Evolutionary conservation across 2,113 vertebrate species (phyloP), one percentile per base, ranked within the genome.

Genomic region (Aptenodytes patagonicus): DNA sequence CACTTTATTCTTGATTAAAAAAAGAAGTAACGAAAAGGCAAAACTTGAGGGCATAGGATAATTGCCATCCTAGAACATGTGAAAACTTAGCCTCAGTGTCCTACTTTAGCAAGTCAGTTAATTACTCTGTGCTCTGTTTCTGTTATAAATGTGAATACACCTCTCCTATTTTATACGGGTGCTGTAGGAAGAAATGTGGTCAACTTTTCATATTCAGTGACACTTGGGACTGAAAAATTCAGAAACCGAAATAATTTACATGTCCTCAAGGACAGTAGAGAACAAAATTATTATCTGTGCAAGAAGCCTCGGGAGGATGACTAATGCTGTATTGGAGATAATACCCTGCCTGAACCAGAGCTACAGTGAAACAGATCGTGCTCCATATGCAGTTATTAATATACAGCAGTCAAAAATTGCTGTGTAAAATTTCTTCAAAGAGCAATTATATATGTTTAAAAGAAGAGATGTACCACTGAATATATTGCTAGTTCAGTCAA

Each of bases 101-200:
- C 94, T 97, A 92, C 94, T 96, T 96, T 72, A 90, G 86, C 64
- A 91, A 87, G 64, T 75, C 77, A 87, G 65, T 89, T 93, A 96
- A 95, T 94, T 93, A 93, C 57, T 87, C 26, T 52, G 66, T 75
- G 89, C 72, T 93, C 79, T 78, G 55, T 78, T 95, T 95, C 80
- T 20, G 72, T 68, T 87, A 54, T 68, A 93, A 90, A 75, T 64
- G 92, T 17, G 0, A 90, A 84, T 87, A 61, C 40, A 61, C 69
- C 69, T 92, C 73, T 81, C 18, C 60, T 77, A 7, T 70, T 94
- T 81, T 34, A 65, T 52, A 7, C 28, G 31, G 57, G 32, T 64
- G 31, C 55, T 7, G 7, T 44, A 68, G 77, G 55, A 83, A 49
- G 77, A 92, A 93, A 66, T 54, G 36, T 92, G 89, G 66, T 65